Percentiles rank a stretch among this genome's conserved stretches.
Conservation (phyloP, 2,888 invertebrate species). For the Drosophila pegasa region DNA sequence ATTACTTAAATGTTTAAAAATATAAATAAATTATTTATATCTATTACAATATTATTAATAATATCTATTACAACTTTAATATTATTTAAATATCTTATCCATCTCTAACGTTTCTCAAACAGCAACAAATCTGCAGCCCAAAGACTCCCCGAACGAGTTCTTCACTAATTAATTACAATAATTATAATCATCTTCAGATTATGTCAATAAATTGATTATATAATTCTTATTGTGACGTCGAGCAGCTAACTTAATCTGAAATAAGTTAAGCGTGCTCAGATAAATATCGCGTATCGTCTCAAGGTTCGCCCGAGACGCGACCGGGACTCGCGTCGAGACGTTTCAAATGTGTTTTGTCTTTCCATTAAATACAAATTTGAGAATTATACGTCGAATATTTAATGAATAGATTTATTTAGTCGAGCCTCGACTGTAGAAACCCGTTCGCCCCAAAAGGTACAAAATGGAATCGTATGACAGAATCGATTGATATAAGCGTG, state of each 20-base stretch:
- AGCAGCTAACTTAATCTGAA: neutral
- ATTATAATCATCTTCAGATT: neutral
- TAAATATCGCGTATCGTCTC: neutral
- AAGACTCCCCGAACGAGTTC: neutral
- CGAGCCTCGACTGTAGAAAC: constrained; percentile 15
- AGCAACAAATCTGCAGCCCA: neutral
- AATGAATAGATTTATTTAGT: constrained; percentile 10
- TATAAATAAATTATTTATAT: too few species aligned
- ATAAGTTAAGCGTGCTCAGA: neutral
- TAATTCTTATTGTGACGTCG: neutral
- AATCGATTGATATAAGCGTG: constrained; percentile 42
- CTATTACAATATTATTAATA: too few species aligned
- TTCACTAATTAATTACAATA: neutral
- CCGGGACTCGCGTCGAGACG: neutral
- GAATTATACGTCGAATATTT: constrained; percentile 23
- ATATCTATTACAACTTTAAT: too few species aligned
- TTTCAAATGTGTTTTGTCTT: neutral
- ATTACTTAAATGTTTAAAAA: too few species aligned
- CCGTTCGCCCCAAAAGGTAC: constrained; percentile 19
- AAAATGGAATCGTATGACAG: constrained; percentile 10
- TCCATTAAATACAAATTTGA: neutral
- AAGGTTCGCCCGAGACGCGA: neutral
- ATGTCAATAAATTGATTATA: neutral
- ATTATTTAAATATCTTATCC: too few species aligned
- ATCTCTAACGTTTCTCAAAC: too few species aligned